Evolutionary conservation across 37 sponge, comb jelly and placozoan genomes (phyloP).

Genomic region (Chondrilla cf. caribensis): DNA sequence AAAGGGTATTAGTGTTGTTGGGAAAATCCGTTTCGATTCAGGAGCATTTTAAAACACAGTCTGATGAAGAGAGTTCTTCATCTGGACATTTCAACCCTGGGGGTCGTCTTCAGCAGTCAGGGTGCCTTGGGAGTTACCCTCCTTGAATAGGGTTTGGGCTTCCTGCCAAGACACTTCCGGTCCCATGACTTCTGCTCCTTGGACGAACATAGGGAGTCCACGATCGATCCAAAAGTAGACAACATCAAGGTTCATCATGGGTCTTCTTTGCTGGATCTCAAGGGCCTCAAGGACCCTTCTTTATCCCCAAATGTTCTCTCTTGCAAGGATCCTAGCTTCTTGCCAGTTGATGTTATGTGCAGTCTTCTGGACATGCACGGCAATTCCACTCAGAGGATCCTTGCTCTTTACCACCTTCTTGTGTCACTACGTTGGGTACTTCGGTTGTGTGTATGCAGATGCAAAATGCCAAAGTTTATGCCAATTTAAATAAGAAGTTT

Average conservation of each 20-base stretch:
- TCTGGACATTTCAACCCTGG: background rate
- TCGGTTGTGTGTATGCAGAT: too few species aligned
- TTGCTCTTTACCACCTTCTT: too few species aligned
- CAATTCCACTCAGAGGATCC: too few species aligned
- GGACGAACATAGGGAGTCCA: constrained; percentile 12
- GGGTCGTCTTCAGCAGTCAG: background rate
- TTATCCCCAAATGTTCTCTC: background rate
- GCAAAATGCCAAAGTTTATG: too few species aligned
- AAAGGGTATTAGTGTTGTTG: too few species aligned
- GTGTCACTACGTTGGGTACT: too few species aligned
- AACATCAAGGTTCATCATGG: constrained; percentile 15
- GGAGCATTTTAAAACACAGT: background rate
- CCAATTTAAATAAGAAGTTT: too few species aligned
- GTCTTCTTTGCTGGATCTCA: background rate
- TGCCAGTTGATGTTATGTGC: background rate
- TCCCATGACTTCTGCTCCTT: background rate
- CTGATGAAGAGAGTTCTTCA: constrained; percentile 5
- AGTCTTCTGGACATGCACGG: too few species aligned
- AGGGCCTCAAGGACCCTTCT: constrained; percentile 10
- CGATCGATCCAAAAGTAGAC: constrained; percentile 21
- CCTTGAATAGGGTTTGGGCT: background rate
- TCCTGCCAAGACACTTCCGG: background rate
- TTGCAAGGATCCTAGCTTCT: background rate
- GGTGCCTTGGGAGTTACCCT: background rate
- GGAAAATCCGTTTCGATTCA: background rate